A percentile compares a stretch with the other conserved stretches of the same genome.
Conservation (phyloP, 2,797 vertebrate species). For the Linurgus olivaceus region DNA sequence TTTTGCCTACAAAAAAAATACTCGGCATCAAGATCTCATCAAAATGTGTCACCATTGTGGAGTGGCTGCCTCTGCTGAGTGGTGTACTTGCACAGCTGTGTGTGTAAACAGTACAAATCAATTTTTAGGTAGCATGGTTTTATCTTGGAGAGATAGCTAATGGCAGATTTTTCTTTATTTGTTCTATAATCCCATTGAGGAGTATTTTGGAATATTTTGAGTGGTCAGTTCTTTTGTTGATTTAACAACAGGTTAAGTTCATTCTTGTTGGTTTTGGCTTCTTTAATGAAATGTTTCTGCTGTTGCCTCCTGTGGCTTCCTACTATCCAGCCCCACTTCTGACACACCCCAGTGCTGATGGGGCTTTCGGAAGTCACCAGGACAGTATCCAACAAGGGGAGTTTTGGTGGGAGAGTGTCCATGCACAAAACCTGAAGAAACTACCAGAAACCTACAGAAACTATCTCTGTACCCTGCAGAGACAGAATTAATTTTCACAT, state of each 20-base stretch:
- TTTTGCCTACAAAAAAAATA: neutral
- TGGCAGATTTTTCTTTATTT: neutral
- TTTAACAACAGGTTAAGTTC: neutral
- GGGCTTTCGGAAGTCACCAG: neutral
- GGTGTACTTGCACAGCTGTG: neutral
- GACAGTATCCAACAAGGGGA: neutral
- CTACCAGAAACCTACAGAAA: neutral
- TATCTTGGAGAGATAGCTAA: neutral
- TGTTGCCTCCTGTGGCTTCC: neutral
- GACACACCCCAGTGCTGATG: neutral
- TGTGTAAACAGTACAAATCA: neutral
- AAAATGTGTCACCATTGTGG: neutral
- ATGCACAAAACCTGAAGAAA: neutral
- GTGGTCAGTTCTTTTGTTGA: neutral
- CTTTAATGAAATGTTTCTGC: neutral
- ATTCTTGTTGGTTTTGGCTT: neutral
- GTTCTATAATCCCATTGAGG: neutral
- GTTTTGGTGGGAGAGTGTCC: neutral
- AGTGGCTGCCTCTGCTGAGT: neutral
- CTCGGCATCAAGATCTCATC: fast-evolving
- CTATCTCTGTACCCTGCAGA: neutral
- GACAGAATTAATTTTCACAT: neutral
- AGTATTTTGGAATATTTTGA: neutral
- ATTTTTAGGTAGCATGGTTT: neutral
- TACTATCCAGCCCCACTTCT: neutral